Evolutionary conservation across 2,113 vertebrate species (phyloP).

Genomic region (Heterotilapia buettikoferi): DNA sequence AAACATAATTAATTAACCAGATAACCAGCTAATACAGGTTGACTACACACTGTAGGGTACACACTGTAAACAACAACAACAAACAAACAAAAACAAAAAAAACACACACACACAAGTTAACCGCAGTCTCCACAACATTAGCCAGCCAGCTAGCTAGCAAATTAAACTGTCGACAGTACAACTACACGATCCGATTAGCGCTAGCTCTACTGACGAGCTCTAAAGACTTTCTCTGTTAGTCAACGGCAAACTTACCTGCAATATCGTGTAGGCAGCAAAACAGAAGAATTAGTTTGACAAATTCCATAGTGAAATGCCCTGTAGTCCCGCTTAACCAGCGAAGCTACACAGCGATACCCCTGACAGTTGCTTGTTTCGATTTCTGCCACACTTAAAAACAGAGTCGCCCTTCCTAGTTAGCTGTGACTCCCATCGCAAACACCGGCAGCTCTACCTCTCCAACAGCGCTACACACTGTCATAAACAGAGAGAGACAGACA

Average conservation of each 20-base stretch:
- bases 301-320: constrained; percentile 58
- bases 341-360: neutral
- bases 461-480: neutral
- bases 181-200: constrained; percentile 49
- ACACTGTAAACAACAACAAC: neutral
- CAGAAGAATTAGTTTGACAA: constrained; percentile 50
- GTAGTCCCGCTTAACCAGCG: neutral
- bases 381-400: constrained; percentile 52
- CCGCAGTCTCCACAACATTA: neutral
- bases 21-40: neutral
- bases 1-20: neutral
- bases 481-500: neutral
- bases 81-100: neutral
- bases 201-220: neutral
- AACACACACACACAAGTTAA: neutral
- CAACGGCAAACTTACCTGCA: constrained; percentile 56
- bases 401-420: constrained; percentile 48
- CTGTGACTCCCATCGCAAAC: constrained; percentile 25
- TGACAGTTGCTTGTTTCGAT: constrained; percentile 39
- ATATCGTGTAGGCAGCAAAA: constrained; percentile 48
- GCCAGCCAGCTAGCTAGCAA: constrained; percentile 24
- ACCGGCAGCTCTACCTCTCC: constrained; percentile 17
- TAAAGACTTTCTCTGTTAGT: constrained; percentile 13
- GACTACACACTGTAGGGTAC: neutral
- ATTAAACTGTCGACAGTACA: neutral